phyloP scores from a whole-genome alignment of 2,113 vertebrate genomes.

The Dasyornis broadbenti region DNA sequence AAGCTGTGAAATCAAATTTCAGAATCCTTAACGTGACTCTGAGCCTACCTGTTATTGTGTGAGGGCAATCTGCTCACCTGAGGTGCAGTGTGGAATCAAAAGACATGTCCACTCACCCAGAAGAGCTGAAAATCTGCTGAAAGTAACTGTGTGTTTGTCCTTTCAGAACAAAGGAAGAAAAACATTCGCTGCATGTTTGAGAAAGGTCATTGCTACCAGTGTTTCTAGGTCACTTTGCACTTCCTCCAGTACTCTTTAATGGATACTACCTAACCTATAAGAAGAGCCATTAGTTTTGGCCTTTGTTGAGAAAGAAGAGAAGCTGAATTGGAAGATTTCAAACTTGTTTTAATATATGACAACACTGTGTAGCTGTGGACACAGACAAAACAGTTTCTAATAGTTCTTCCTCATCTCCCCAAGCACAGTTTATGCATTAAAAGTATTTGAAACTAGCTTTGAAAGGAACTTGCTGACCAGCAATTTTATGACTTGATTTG shows the following conservation, averaged over 20 bases:
- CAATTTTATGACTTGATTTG: slow-evolving; percentile 53
- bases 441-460: slow-evolving; percentile 41
- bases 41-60: not conserved
- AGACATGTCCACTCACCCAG: not conserved
- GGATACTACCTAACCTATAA: not conserved
- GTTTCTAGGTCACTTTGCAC: not conserved
- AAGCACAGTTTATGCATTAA: not conserved
- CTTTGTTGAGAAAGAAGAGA: not conserved
- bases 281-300: not conserved
- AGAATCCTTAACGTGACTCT: not conserved
- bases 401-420: not conserved
- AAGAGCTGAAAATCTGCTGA: not conserved
- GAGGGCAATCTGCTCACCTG: fast-evolving
- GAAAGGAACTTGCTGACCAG: slow-evolving; percentile 52
- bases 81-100: not conserved
- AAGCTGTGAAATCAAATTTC: not conserved
- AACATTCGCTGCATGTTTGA: not conserved
- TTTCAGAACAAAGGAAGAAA: not conserved
- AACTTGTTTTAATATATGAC: not conserved
- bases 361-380: not conserved
- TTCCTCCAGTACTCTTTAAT: not conserved
- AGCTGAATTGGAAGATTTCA: not conserved
- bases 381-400: not conserved
- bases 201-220: not conserved
- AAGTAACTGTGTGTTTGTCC: not conserved